Conservation (phyloP, 2,113 vertebrate species). For the Microcebus ravelobensis region DNA sequence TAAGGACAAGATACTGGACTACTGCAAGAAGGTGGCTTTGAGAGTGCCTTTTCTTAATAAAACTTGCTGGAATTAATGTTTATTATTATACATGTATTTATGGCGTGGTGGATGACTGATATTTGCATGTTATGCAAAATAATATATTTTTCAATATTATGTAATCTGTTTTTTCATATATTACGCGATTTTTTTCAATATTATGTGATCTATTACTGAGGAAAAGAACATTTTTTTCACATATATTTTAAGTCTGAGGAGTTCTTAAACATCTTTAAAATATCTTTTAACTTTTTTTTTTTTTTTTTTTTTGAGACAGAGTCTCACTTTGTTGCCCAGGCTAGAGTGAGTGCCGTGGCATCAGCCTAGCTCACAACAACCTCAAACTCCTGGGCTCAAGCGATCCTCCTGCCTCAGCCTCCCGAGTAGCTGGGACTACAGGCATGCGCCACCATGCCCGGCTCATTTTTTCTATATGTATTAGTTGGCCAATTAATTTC, state of each 20-base stretch:
- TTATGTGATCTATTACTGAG: background rate
- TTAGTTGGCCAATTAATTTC: too few relatives aligned
- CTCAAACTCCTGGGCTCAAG: too few relatives aligned
- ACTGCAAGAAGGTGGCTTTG: background rate
- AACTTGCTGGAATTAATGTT: background rate
- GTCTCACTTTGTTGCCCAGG: too few relatives aligned
- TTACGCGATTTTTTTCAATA: background rate
- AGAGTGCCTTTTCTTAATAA: background rate
- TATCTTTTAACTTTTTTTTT: background rate
- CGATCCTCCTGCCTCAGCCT: too few relatives aligned
- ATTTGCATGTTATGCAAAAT: background rate
- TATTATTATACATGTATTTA: background rate
- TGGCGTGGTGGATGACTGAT: background rate
- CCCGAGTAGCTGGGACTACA: too few relatives aligned
- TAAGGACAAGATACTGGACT: background rate
- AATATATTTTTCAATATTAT: background rate
- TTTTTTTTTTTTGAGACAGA: too few relatives aligned
- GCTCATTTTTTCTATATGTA: too few relatives aligned
- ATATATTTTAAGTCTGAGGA: background rate
- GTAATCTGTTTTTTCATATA: background rate
- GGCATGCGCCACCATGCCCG: too few relatives aligned
- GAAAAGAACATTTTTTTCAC: slow-evolving; percentile 8
- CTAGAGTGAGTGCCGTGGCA: too few relatives aligned
- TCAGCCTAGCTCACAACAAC: too few relatives aligned
- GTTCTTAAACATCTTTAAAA: slow-evolving; percentile 44